A percentile compares a stretch with the other conserved stretches of the same genome.
These are phyloP conservation scores for Heteromyza rotundicornis DNA, from an alignment of 2,888 invertebrate genomes.

Conservation along the genomic window DNA sequence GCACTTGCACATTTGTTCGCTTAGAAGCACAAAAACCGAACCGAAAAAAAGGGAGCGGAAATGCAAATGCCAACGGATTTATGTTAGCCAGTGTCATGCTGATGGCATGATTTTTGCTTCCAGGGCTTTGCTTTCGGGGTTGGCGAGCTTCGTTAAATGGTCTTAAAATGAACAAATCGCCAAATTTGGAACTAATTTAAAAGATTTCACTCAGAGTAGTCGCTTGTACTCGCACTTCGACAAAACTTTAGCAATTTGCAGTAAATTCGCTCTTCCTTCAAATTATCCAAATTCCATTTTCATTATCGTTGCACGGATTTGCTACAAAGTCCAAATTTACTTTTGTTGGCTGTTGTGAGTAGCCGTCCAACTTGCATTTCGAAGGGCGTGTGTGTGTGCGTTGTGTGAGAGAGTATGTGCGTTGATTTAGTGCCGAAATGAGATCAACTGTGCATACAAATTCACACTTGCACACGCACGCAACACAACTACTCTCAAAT, in stretches of 20 bases:
- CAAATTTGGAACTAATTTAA: not conserved
- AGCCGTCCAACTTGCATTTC: not conserved
- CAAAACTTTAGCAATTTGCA: too few relatives aligned
- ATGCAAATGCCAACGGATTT: slow-evolving; percentile 8
- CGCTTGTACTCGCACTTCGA: too few relatives aligned
- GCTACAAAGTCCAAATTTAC: not conserved
- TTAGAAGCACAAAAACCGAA: not conserved
- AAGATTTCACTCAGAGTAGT: too few relatives aligned
- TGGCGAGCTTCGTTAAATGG: slow-evolving; percentile 19
- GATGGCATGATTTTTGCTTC: slow-evolving; percentile 19
- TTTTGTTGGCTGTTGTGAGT: not conserved
- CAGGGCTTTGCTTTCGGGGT: slow-evolving; percentile 10
- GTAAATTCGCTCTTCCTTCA: too few relatives aligned
- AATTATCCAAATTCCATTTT: too few relatives aligned
- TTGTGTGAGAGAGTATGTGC: not conserved
- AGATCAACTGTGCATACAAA: not conserved
- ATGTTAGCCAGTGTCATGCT: slow-evolving; percentile 14
- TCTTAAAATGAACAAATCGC: slow-evolving; percentile 19
- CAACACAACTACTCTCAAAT: slow-evolving; percentile 13
- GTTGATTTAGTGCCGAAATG: slow-evolving; percentile 1
- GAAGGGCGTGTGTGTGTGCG: not conserved
- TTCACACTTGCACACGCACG: not conserved
- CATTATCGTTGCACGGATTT: not conserved
- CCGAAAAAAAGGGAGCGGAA: not conserved
- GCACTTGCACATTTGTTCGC: slow-evolving; percentile 5